These are phyloP conservation scores for Pollenia labialis DNA, from an alignment of 2,888 invertebrate species.

Conservation along the genomic window DNA sequence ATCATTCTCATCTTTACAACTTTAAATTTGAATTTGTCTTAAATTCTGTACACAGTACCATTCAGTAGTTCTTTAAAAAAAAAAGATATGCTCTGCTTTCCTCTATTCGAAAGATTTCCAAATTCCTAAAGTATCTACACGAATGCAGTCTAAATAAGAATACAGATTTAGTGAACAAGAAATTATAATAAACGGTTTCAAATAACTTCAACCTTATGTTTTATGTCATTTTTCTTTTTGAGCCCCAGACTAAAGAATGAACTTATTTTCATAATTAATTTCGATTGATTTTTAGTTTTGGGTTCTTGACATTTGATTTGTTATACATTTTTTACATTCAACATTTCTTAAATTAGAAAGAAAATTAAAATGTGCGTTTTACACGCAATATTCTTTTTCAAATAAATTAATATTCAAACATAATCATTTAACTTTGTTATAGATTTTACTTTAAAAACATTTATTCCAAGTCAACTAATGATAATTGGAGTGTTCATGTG, in stretches of 20 bases:
- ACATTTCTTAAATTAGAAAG: not conserved
- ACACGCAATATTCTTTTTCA: conserved; percentile 20
- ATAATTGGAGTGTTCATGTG: not conserved
- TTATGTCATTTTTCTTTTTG: conserved; percentile 50
- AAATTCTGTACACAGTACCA: not conserved
- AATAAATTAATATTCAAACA: conserved; percentile 6
- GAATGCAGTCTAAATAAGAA: not conserved
- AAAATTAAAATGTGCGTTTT: conserved; percentile 41
- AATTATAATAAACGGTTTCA: conserved; percentile 54
- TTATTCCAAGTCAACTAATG: not conserved
- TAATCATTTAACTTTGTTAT: not conserved
- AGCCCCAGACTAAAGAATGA: not conserved
- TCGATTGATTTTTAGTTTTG: conserved; percentile 25
- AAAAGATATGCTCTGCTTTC: not conserved
- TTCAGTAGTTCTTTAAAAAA: not conserved
- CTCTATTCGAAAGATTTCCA: not conserved
- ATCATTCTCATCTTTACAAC: not conserved
- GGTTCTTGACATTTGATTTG: conserved; percentile 21
- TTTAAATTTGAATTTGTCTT: conserved; percentile 1
- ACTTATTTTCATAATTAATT: conserved; percentile 44
- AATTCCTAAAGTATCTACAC: not conserved
- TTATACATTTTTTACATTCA: not conserved
- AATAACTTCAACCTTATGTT: conserved; percentile 57
- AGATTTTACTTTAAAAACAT: not conserved
- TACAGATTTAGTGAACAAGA: not conserved